phyloP scores from a whole-genome alignment of 2,888 invertebrate species.

The Cepaea hortensis region DNA sequence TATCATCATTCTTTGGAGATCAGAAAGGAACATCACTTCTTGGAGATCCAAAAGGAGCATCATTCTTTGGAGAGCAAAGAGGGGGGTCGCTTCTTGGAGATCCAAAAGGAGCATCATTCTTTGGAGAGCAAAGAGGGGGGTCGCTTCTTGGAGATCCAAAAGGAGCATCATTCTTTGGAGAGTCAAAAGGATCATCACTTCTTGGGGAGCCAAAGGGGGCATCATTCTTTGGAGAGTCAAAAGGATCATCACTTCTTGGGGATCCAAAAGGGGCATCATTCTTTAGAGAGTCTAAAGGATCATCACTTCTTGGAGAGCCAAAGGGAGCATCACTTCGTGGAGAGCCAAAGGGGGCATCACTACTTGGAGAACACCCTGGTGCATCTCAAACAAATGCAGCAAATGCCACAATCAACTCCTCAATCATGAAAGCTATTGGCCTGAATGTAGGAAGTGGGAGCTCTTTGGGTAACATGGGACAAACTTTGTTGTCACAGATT shows the following conservation, averaged over 20 bases:
- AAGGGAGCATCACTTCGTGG: conserved; percentile 6
- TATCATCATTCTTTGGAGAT: conserved; percentile 42
- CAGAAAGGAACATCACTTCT: not conserved
- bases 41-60: not conserved
- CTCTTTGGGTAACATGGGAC: conserved; percentile 34
- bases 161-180: conserved; percentile 17
- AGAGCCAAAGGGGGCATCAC: conserved; percentile 26
- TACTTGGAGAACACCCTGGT: conserved; percentile 39
- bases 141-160: not conserved
- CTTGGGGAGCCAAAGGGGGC: not conserved
- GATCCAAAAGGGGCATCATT: not conserved
- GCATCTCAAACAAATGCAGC: not conserved
- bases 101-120: conserved; percentile 39
- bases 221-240: conserved; percentile 27
- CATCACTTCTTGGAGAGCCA: not conserved
- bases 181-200: not conserved
- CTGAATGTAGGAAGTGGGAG: conserved; percentile 41
- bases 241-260: conserved; percentile 19
- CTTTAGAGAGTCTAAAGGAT: not conserved
- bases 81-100: conserved; percentile 44
- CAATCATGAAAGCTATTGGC: conserved; percentile 46
- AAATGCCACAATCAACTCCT: conserved; percentile 30
- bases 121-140: conserved; percentile 25
- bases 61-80: conserved; percentile 14
- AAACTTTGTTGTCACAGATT: conserved; percentile 42